These are phyloP conservation scores for Samia ricini DNA, from an alignment of 1,140 invertebrate species.

Conservation along the genomic window DNA sequence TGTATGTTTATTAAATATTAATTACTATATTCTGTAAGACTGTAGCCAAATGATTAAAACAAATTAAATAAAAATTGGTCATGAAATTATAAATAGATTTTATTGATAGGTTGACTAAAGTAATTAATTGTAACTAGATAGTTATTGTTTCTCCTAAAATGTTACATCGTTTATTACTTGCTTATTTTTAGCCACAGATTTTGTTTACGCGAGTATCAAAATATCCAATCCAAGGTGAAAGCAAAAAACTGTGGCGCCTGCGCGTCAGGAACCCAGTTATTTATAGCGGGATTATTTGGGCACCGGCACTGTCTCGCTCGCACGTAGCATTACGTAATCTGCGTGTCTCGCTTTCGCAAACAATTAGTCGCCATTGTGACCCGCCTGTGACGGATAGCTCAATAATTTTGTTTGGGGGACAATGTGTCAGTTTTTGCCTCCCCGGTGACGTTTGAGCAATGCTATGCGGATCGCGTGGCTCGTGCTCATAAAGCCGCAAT, in stretches of 20 bases:
- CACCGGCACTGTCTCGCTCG: constrained; percentile 20
- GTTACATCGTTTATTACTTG: too few relatives aligned
- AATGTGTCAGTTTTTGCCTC: constrained; percentile 13
- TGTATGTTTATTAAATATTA: too few relatives aligned
- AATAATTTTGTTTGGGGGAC: constrained; percentile 32
- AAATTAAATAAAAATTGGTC: too few relatives aligned
- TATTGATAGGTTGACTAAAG: too few relatives aligned
- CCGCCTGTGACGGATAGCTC: constrained; percentile 40
- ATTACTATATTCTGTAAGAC: too few relatives aligned
- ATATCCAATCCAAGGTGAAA: constrained; percentile 11
- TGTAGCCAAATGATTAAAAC: too few relatives aligned
- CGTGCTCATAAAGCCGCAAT: constrained; percentile 8
- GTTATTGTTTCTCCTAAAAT: too few relatives aligned
- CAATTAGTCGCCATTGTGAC: constrained; percentile 37
- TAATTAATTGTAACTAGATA: too few relatives aligned
- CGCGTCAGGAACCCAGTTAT: constrained; percentile 40
- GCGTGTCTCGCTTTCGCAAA: constrained; percentile 25
- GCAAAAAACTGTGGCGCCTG: constrained; percentile 43
- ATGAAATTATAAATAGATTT: too few relatives aligned
- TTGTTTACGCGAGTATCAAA: constrained; percentile 6
- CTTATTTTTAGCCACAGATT: neutral
- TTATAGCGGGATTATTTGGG: constrained; percentile 41
- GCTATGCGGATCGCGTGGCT: constrained; percentile 10
- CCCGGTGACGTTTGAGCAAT: neutral
- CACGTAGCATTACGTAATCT: neutral